Evolutionary conservation across 2,113 vertebrate genomes (phyloP).

Genomic region (Asarcornis scutulata): DNA sequence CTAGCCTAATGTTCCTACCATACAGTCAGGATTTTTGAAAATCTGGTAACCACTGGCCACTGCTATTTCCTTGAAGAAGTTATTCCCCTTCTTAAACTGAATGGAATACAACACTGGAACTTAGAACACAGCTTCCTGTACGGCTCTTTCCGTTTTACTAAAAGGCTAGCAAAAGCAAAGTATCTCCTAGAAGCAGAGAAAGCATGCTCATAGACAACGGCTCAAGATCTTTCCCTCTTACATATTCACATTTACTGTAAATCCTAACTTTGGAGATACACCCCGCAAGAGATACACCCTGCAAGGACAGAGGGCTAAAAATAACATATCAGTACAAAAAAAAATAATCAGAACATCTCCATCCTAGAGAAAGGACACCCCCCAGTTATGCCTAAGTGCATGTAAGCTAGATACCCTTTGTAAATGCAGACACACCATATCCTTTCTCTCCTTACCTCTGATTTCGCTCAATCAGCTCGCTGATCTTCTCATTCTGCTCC

Average conservation of each 20-base stretch:
- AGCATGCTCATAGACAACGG: fast-evolving
- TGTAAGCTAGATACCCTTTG: background rate
- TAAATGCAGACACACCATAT: background rate
- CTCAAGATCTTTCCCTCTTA: background rate
- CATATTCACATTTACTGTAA: background rate
- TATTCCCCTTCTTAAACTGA: background rate
- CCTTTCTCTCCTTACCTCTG: constrained; percentile 84
- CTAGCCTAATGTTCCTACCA: background rate
- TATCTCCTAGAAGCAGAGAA: background rate
- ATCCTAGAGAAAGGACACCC: background rate
- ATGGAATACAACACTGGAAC: background rate
- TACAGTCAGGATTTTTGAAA: background rate
- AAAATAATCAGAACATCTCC: background rate
- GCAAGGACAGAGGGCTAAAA: too few relatives aligned
- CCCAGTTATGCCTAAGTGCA: background rate
- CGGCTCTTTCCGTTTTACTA: background rate
- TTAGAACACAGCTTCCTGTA: background rate
- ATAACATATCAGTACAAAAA: background rate
- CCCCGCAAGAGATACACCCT: background rate
- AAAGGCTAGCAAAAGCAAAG: background rate
- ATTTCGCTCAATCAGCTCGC: constrained; percentile 92
- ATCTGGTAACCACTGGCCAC: background rate
- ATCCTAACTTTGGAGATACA: background rate
- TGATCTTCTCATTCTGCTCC: constrained; percentile 95
- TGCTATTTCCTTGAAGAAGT: background rate